These are phyloP conservation scores for Dascyllus trimaculatus DNA, from an alignment of 2,113 vertebrate genomes.

Conservation along the genomic window DNA sequence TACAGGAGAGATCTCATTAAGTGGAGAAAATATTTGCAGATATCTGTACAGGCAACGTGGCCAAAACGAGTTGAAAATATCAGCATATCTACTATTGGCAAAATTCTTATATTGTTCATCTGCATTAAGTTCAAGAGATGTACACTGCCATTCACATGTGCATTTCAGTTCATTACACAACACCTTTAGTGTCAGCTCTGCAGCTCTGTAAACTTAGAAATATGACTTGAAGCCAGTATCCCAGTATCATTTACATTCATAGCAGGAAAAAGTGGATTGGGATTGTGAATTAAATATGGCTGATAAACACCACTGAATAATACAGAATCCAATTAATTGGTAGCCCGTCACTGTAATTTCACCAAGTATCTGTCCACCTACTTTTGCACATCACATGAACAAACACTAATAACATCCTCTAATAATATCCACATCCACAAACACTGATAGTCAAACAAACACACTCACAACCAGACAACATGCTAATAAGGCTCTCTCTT, in stretches of 20 bases:
- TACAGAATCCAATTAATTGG: not conserved
- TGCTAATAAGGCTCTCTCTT: constrained; percentile 33
- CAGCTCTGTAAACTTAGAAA: not conserved
- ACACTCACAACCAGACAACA: constrained; percentile 8
- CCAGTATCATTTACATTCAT: not conserved
- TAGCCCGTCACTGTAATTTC: not conserved
- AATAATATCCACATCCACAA: too few species aligned
- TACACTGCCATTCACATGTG: not conserved
- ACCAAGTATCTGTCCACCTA: not conserved
- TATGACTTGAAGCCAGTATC: not conserved
- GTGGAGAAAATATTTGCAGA: too few species aligned
- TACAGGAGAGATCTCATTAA: too few species aligned
- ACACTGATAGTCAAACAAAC: not conserved
- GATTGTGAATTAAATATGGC: not conserved
- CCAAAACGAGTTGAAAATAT: too few species aligned
- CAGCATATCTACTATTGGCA: too few species aligned
- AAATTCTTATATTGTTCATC: too few species aligned
- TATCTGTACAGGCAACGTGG: too few species aligned
- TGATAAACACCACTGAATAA: not conserved
- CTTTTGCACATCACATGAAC: not conserved
- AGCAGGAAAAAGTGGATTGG: not conserved
- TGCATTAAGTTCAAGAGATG: not conserved
- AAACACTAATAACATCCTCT: not conserved
- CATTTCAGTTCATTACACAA: fast-evolving
- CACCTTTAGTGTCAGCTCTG: not conserved